phyloP scores from a whole-genome alignment of 2,113 vertebrate species.

The Cervus canadensis region DNA sequence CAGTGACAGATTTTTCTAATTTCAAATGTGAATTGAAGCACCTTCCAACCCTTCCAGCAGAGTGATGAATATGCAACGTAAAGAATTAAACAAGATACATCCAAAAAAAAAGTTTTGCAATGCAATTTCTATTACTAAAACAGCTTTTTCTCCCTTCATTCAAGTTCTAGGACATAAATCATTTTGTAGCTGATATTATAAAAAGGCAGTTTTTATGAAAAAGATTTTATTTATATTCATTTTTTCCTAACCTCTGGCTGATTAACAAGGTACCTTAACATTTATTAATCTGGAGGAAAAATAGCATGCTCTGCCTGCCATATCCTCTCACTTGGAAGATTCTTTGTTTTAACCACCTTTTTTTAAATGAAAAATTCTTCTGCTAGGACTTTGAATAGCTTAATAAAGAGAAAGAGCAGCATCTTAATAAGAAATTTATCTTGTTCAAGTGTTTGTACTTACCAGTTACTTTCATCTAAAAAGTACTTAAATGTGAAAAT shows the following conservation, averaged over 20 bases:
- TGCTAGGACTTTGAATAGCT: background rate
- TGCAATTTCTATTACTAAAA: background rate
- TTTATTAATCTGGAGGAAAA: background rate
- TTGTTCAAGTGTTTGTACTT: background rate
- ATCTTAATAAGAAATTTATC: slow-evolving; percentile 5
- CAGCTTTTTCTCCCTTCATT: background rate
- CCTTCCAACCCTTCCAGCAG: background rate
- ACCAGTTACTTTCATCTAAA: background rate
- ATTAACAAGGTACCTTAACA: background rate
- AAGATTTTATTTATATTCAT: background rate
- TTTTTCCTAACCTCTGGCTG: background rate
- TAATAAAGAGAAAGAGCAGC: background rate
- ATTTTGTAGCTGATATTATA: background rate
- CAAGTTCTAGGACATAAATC: background rate
- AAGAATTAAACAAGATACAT: slow-evolving; percentile 27
- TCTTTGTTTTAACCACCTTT: background rate
- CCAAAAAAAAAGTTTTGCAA: background rate
- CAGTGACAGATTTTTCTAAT: slow-evolving; percentile 19
- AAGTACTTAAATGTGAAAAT: background rate
- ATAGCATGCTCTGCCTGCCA: background rate
- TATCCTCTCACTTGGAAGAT: background rate
- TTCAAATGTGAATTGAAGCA: background rate
- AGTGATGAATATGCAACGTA: background rate
- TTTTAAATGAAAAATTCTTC: background rate
- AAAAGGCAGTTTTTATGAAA: background rate